A percentile compares a stretch with the other conserved stretches of the same genome.
Conservation (phyloP, 2,113 vertebrate genomes). For the Nanorana parkeri region DNA sequence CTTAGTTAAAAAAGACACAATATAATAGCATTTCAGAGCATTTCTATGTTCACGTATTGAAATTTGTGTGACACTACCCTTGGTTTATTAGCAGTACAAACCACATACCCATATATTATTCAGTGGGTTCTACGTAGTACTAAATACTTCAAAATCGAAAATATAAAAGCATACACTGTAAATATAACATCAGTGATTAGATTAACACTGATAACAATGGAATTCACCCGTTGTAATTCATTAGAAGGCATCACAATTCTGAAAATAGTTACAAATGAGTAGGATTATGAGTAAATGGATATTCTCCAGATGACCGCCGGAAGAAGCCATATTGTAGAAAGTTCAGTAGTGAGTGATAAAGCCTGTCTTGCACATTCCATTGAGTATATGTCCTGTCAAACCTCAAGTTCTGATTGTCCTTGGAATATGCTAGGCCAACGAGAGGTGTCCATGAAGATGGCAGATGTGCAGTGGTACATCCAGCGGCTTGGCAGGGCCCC, state of each 20-base stretch:
- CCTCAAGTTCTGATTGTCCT: constrained; percentile 10
- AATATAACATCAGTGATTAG: not conserved
- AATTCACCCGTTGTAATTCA: not conserved
- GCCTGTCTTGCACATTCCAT: not conserved
- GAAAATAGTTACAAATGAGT: not conserved
- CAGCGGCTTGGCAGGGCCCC: constrained; percentile 87
- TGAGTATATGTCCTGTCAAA: not conserved
- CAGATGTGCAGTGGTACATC: constrained; percentile 89
- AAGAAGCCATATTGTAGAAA: not conserved
- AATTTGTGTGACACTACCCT: no score
- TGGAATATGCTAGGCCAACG: constrained; percentile 83
- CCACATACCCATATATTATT: not conserved
- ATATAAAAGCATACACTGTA: constrained; percentile 1
- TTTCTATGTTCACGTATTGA: no score
- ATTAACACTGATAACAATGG: not conserved
- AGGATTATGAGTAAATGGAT: not conserved
- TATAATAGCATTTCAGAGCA: no score
- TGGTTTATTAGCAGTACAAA: not conserved
- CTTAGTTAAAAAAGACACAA: no score
- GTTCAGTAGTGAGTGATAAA: not conserved
- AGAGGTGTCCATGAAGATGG: constrained; percentile 86
- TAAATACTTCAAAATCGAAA: constrained; percentile 15
- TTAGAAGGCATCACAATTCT: not conserved
- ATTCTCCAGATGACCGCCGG: no score
- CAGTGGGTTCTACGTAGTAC: not conserved